Evolutionary conservation across 2,797 vertebrate species (phyloP), one percentile per base, ranked within the genome.

Genomic region (Crenuchus spilurus): DNA sequence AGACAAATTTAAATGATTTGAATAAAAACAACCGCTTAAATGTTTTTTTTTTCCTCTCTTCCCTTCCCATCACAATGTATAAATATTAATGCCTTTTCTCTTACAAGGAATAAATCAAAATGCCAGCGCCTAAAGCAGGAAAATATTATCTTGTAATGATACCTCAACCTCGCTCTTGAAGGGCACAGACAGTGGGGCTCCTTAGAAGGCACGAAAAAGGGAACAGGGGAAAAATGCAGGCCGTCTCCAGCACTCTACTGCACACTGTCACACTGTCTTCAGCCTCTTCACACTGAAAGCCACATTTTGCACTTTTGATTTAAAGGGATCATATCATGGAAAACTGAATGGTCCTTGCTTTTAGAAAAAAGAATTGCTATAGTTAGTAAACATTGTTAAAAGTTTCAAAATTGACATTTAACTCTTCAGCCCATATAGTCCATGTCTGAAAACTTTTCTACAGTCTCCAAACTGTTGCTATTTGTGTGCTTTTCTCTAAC

Each of bases 81-180:
- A 87, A 84, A 91, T 90, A 91, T 92, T 86, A 83, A 90, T 87
- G 79, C 61, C 72, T 78, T 78, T 78, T 83, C 77, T 85, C 52
- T 83, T 84, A 82, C 85, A 74, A 70, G 78, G 78, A 86, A 87
- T 85, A 82, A 73, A 85, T 86, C 86, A 84, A 80, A 89, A 87
- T 51, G 77, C 46, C 77, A 79, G 70, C 24, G 74, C 81, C 82
- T 84, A 80, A 76, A 86, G 85, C 79, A 42, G 46, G 51, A 76
- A 75, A 6, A 60, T 69, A 84, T 80, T 83, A 81, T 54, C 66
- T 61, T 71, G 64, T 83, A 77, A 88, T 82, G 83, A 85, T 78
- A 75, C 62, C 63, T 82, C 81, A 81, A 83, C 83, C 77, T 33
- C 79, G 68, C 78, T 86, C 68, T 81, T 79, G 73, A 84, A 87